Base-by-base conservation (phyloP, 2,797 vertebrate species). In the Denticeps clupeoides region DNA sequence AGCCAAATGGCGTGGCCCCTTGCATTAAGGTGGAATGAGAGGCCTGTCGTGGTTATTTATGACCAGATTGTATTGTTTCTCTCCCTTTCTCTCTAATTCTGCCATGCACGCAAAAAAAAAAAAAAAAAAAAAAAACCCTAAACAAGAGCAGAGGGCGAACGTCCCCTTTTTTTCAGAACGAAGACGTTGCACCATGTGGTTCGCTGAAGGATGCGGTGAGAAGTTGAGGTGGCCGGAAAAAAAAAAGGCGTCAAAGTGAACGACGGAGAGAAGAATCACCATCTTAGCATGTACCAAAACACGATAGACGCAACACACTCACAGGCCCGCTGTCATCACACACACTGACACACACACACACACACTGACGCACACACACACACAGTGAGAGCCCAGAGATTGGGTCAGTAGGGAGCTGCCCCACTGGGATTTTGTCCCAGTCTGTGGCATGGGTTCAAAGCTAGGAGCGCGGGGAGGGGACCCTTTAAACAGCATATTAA, bases 401-500 rank as follows among this genome's bases (percentile, higher is more conserved):
- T 58, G 48, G 33, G 56, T 12, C 40, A 26, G 35, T 61, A 71
- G 72, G 73, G 75, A 76, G 72, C 70, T 57, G 68, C 74, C 81
- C 81, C 72, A 75, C 74, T 75, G 74, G 70, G 79, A 72, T 75
- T 81, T 79, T 81, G 70, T 80, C 67, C 68, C 64, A 52, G 69
- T 65, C 67, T 68, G 69, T 78, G 80, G 77, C 73, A 71, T 64
- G 73, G 79, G 79, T 84, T 85, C 81, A 84, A 82, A 85, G 81
- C 71, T 69, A 66, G 69, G 74, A 51, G 60, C 81, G 75, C 65
- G 72, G 79, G 76, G 79, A 80, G 78, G 68, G 76, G 77, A 80
- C 70, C 70, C 77, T 79, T 82, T 80, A 82, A 62, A 81, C 77
- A 76, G 81, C 82, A 84, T 82, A 85, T 86, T 86, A 85, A 86